Evolutionary conservation across 2,888 invertebrate genomes (phyloP).

Genomic region (Dicranocentrus wangi): DNA sequence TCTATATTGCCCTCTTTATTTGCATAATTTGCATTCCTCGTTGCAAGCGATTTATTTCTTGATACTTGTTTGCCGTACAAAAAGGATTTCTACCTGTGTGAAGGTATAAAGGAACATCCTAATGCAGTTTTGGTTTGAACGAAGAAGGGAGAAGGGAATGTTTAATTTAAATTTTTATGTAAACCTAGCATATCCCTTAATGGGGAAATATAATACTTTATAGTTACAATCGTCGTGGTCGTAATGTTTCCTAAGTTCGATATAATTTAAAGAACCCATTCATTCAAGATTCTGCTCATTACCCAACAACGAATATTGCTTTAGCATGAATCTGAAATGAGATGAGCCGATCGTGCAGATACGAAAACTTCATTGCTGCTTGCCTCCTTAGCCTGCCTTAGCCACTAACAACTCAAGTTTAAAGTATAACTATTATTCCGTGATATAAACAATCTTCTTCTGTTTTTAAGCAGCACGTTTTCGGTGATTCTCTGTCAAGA

Average conservation of each 20-base stretch:
- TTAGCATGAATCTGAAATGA: slow-evolving; percentile 53
- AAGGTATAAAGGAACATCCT: too few relatives aligned
- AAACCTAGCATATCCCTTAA: too few relatives aligned
- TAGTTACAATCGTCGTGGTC: not conserved
- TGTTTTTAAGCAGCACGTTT: slow-evolving; percentile 3
- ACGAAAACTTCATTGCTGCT: not conserved
- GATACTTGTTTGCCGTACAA: too few relatives aligned
- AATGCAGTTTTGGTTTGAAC: too few relatives aligned
- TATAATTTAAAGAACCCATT: slow-evolving; percentile 39
- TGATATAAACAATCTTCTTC: not conserved
- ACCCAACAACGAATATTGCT: slow-evolving; percentile 48
- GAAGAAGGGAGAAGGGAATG: slow-evolving; percentile 13
- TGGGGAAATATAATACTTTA: too few relatives aligned
- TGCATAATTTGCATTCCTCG: slow-evolving; percentile 60
- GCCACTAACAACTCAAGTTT: slow-evolving; percentile 3
- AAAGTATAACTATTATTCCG: not conserved
- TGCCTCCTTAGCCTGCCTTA: not conserved
- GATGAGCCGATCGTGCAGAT: slow-evolving; percentile 29
- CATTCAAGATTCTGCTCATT: slow-evolving; percentile 49
- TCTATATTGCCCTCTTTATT: slow-evolving; percentile 39
- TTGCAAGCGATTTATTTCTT: not conserved
- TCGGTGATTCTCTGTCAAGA: slow-evolving; percentile 1
- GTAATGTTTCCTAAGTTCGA: slow-evolving; percentile 39
- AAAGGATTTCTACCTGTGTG: not conserved
- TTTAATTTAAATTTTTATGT: not conserved